These are phyloP conservation scores for Brenthis ino DNA, from an alignment of 2,888 invertebrate species.

Conservation along the genomic window DNA sequence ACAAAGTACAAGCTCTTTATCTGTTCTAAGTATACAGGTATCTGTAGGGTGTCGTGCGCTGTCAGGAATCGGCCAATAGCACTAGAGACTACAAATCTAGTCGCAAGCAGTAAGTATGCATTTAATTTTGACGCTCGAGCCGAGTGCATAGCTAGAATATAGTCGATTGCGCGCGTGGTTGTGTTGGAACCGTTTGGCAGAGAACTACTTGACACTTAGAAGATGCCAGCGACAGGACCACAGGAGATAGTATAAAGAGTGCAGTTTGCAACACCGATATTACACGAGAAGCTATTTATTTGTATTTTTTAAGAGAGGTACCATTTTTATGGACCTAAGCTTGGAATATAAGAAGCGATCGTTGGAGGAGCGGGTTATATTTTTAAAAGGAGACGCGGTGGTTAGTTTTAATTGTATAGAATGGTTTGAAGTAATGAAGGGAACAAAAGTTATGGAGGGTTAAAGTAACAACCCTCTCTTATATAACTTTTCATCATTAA, in stretches of 20 bases:
- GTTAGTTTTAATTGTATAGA: too few species aligned
- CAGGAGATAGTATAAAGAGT: constrained; percentile 81
- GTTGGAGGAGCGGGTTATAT: too few species aligned
- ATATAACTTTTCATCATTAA: too few species aligned
- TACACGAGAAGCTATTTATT: constrained; percentile 62
- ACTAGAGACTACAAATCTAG: constrained; percentile 80
- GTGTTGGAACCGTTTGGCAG: constrained; percentile 69
- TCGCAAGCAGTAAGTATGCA: constrained; percentile 78
- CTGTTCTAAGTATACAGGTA: constrained; percentile 68
- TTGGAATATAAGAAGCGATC: too few species aligned
- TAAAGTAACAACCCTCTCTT: too few species aligned
- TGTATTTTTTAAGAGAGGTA: too few species aligned
- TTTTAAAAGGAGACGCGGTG: too few species aligned
- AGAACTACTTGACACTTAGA: constrained; percentile 74
- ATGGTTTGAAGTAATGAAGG: too few species aligned
- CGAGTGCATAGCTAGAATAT: constrained; percentile 75
- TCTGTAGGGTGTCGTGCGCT: constrained; percentile 80
- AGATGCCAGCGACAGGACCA: constrained; percentile 79
- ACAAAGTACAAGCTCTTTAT: constrained; percentile 82
- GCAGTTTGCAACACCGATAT: constrained; percentile 82
- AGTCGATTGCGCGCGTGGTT: constrained; percentile 74
- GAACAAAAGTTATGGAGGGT: too few species aligned
- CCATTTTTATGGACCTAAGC: too few species aligned
- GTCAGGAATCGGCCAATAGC: constrained; percentile 80
- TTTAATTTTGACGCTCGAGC: constrained; percentile 78